These are phyloP conservation scores for Columba livia DNA, from an alignment of 2,113 vertebrate species.

Conservation along the genomic window DNA sequence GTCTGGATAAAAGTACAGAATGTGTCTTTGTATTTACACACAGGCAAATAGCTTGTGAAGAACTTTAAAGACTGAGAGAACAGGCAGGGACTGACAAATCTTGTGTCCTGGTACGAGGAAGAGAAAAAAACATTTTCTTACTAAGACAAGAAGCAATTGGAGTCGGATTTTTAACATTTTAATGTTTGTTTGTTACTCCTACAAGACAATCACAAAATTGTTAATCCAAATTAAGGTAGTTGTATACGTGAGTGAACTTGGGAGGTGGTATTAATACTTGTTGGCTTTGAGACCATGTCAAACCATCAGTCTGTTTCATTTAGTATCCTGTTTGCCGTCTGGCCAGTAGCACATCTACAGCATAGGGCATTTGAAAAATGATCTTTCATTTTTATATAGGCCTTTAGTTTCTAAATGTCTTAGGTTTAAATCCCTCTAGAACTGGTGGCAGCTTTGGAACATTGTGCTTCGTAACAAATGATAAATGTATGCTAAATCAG, in stretches of 20 bases:
- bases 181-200: background rate
- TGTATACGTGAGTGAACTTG: background rate
- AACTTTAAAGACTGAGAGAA: background rate
- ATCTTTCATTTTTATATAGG: background rate
- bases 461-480: background rate
- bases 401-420: background rate
- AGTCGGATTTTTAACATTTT: background rate
- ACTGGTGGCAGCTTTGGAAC: background rate
- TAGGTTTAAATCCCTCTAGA: background rate
- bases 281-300: background rate
- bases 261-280: background rate
- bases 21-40: background rate
- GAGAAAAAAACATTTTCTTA: background rate
- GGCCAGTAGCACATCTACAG: accelerated
- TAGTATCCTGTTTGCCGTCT: background rate
- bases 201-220: background rate
- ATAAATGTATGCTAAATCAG: background rate
- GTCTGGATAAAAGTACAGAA: background rate
- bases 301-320: background rate
- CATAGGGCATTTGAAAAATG: background rate
- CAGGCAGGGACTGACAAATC: background rate
- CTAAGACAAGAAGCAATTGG: background rate
- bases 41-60: background rate
- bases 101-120: background rate
- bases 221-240: background rate